phyloP scores from a whole-genome alignment of 2,797 vertebrate species.

The Premnoplex brunnescens region DNA sequence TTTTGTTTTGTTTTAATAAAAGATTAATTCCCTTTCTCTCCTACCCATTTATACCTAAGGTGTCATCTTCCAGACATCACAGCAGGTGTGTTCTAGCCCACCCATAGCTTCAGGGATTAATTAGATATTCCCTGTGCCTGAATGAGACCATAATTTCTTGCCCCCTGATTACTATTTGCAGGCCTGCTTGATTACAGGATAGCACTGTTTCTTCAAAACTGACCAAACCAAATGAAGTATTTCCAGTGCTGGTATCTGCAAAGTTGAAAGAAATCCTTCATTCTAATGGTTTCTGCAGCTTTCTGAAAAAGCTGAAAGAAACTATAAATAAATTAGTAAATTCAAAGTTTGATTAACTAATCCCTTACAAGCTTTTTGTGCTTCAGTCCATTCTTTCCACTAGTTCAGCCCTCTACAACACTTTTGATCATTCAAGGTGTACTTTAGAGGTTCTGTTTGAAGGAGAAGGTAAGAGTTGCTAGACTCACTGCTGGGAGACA shows the following conservation, averaged over 20 bases:
- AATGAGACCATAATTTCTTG: neutral
- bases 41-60: neutral
- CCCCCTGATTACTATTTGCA: neutral
- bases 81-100: neutral
- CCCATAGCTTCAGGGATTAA: neutral
- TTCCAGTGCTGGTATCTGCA: neutral
- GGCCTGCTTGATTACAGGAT: conserved; percentile 34
- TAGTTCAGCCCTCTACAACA: neutral
- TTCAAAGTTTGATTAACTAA: neutral
- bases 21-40: neutral
- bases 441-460: neutral
- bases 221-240: neutral
- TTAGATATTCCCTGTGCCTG: neutral
- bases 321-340: neutral
- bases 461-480: neutral
- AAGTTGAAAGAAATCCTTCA: neutral
- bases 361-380: neutral
- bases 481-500: neutral
- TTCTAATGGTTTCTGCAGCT: neutral
- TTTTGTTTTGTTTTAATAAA: neutral
- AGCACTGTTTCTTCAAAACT: conserved; percentile 14
- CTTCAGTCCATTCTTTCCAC: neutral
- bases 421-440: neutral
- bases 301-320: neutral
- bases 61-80: neutral